phyloP scores from a whole-genome alignment of 2,888 invertebrate species.

The Lepetodrilus schrolli region DNA sequence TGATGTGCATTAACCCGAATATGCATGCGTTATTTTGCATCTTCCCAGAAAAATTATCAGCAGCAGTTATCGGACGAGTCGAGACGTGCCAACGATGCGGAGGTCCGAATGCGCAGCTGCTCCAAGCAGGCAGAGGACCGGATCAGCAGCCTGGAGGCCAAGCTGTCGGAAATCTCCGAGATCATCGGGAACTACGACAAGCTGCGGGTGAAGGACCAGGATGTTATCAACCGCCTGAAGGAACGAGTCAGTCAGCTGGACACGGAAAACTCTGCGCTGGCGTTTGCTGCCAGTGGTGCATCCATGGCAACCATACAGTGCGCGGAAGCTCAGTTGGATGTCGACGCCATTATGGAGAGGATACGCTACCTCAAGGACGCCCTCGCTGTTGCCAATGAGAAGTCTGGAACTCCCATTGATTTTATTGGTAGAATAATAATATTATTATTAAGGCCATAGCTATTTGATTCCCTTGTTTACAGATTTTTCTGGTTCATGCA shows the following conservation, averaged over 20 bases:
- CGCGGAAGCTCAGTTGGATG: constrained; percentile 59
- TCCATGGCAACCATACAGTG: constrained; percentile 41
- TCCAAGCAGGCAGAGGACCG: constrained; percentile 84
- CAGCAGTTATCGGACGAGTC: constrained; percentile 83
- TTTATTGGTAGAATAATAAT: constrained; percentile 77
- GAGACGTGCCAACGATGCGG: constrained; percentile 83
- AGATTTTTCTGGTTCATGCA: not conserved
- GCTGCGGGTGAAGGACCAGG: constrained; percentile 83
- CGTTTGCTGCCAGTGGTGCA: constrained; percentile 61
- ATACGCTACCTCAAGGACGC: constrained; percentile 81
- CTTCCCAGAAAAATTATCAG: constrained; percentile 79
- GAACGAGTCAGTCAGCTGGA: constrained; percentile 73
- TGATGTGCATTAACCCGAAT: no score
- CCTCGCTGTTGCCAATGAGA: constrained; percentile 79
- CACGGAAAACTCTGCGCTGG: constrained; percentile 73
- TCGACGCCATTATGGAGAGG: constrained; percentile 79
- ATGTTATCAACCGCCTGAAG: constrained; percentile 81
- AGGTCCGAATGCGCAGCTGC: constrained; percentile 82
- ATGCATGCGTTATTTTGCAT: not conserved
- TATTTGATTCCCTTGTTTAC: no score
- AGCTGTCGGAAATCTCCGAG: constrained; percentile 85
- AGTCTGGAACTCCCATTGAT: constrained; percentile 79
- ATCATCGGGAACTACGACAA: constrained; percentile 87
- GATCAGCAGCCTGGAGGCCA: constrained; percentile 84
- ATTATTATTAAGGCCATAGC: no score